phyloP scores from a whole-genome alignment of 2,888 invertebrate species.

The Oeneis ivallda region DNA sequence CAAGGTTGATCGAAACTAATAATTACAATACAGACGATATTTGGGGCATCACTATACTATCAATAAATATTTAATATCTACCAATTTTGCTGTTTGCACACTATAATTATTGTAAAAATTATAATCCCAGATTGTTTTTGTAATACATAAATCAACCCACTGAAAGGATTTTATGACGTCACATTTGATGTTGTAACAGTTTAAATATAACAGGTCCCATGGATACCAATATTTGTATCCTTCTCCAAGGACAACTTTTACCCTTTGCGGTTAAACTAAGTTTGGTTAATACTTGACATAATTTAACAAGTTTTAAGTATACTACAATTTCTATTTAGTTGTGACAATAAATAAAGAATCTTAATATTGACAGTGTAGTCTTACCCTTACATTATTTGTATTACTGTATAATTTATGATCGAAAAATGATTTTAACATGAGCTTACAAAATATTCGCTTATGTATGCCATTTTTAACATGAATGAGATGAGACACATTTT shows the following conservation, averaged over 20 bases:
- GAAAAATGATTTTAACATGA: neutral
- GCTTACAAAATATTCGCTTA: neutral
- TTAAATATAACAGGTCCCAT: no score
- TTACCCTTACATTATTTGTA: conserved; percentile 8
- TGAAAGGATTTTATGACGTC: no score
- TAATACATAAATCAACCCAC: no score
- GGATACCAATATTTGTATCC: no score
- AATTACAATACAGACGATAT: conserved; percentile 32
- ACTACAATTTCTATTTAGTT: neutral
- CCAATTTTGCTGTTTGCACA: neutral
- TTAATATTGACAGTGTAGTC: conserved; percentile 20
- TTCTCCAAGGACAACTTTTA: no score
- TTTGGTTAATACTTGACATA: neutral
- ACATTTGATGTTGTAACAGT: no score
- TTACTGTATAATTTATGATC: conserved; percentile 6
- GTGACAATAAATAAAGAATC: conserved; percentile 12
- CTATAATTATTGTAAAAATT: neutral
- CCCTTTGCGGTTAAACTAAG: no score
- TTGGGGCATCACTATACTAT: conserved; percentile 16
- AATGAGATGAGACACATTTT: neutral
- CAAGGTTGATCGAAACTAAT: conserved; percentile 31
- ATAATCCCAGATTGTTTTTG: no score
- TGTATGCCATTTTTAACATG: neutral
- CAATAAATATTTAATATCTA: conserved; percentile 12
- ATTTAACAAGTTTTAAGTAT: conserved; percentile 1